Evolutionary conservation across 1,140 invertebrate genomes (phyloP).

Genomic region (Drosophila ironensis): DNA sequence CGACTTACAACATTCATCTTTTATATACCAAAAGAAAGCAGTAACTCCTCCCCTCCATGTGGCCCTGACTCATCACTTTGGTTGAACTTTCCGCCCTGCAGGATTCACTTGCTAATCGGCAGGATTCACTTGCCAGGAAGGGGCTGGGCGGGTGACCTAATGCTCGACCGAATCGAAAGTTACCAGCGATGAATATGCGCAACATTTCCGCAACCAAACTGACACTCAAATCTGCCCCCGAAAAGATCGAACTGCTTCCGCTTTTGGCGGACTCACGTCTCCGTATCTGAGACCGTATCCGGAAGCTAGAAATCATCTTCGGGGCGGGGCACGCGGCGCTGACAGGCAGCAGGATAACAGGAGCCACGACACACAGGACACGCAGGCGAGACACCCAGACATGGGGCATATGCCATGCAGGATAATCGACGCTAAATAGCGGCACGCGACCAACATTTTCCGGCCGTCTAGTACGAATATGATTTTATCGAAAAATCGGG

Average conservation of each 20-base stretch:
- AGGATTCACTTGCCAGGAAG: slow-evolving; percentile 7
- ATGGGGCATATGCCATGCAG: slow-evolving; percentile 54
- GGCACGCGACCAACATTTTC: slow-evolving; percentile 73
- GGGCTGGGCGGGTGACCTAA: neutral
- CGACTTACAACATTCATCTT: neutral
- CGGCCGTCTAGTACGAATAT: slow-evolving; percentile 59
- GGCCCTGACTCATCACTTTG: slow-evolving; percentile 14
- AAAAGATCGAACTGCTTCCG: slow-evolving; percentile 30
- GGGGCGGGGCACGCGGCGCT: slow-evolving; percentile 31
- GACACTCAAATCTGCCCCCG: slow-evolving; percentile 23
- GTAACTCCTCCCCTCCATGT: neutral
- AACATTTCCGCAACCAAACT: slow-evolving; percentile 34
- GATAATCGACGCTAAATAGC: slow-evolving; percentile 78
- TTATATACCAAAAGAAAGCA: neutral
- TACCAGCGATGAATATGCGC: slow-evolving; percentile 9
- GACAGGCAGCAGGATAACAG: slow-evolving; percentile 53
- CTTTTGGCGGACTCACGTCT: neutral
- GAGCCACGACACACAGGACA: slow-evolving; percentile 11
- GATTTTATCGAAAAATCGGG: slow-evolving; percentile 49
- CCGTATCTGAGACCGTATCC: no score
- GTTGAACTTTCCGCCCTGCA: neutral
- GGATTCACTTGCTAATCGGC: slow-evolving; percentile 29
- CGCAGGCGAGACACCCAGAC: slow-evolving; percentile 16
- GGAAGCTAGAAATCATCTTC: slow-evolving; percentile 64
- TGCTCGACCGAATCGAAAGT: neutral